A percentile compares a stretch with the other conserved stretches of the same genome.
Conservation (phyloP, 2,888 invertebrate species). For the Drosophila mimetica region DNA sequence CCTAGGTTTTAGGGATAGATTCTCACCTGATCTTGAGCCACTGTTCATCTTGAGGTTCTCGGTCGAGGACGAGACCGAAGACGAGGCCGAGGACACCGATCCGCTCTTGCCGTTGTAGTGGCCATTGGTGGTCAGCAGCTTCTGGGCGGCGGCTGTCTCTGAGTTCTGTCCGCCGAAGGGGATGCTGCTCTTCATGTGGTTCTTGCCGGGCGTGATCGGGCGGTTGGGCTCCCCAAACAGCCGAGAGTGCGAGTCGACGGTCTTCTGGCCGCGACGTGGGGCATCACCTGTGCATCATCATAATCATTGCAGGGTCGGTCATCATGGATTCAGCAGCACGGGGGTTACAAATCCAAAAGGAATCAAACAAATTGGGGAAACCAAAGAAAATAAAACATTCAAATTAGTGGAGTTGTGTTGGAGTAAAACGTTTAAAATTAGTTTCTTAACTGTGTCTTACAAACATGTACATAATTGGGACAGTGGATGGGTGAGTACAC, state of each 20-base stretch:
- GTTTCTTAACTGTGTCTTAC: constrained; percentile 22
- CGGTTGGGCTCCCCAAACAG: constrained; percentile 86
- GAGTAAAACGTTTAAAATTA: constrained; percentile 21
- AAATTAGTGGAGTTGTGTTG: constrained; percentile 38
- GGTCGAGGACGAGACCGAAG: constrained; percentile 83
- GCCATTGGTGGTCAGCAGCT: constrained; percentile 78
- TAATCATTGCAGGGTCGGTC: constrained; percentile 2
- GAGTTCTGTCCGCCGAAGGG: constrained; percentile 85
- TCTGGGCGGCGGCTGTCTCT: constrained; percentile 75
- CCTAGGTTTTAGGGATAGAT: not conserved
- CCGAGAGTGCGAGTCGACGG: constrained; percentile 86
- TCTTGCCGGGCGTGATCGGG: constrained; percentile 85
- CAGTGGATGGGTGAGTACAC: constrained; percentile 17
- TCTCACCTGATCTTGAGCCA: constrained; percentile 80
- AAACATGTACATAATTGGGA: constrained; percentile 15
- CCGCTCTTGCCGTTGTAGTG: constrained; percentile 82
- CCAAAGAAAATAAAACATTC: constrained; percentile 30
- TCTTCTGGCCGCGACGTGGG: constrained; percentile 83
- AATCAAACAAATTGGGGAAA: constrained; percentile 18
- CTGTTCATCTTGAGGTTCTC: constrained; percentile 83
- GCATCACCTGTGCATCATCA: constrained; percentile 75
- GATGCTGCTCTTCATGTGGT: constrained; percentile 86
- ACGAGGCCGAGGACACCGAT: constrained; percentile 82
- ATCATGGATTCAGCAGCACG: no score
- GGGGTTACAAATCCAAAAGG: constrained; percentile 32